A percentile compares a stretch with the other conserved stretches of the same genome.
These are phyloP conservation scores for Seriola dumerili DNA, from an alignment of 2,113 vertebrate genomes.

Conservation along the genomic window DNA sequence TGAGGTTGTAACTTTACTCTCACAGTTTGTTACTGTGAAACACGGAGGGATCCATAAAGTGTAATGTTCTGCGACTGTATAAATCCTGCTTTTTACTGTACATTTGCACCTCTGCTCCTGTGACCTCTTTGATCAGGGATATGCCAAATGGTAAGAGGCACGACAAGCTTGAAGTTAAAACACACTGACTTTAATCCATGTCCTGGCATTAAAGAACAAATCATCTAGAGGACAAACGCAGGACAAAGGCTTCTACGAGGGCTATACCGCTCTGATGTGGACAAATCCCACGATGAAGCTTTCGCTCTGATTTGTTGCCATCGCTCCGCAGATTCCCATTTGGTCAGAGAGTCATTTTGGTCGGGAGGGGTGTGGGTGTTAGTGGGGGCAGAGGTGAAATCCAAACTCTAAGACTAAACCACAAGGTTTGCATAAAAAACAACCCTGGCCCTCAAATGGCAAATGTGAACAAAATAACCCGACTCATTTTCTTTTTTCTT, in stretches of 20 bases:
- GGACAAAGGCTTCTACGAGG: slow-evolving; percentile 24
- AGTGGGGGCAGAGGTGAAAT: slow-evolving; percentile 57
- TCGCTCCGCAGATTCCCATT: slow-evolving; percentile 15
- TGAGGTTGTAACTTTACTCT: neutral
- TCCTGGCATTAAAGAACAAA: slow-evolving; percentile 14
- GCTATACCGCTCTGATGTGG: slow-evolving; percentile 29
- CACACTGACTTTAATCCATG: slow-evolving; percentile 15
- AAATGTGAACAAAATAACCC: slow-evolving; percentile 64
- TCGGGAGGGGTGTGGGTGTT: slow-evolving; percentile 26
- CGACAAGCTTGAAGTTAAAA: slow-evolving; percentile 13
- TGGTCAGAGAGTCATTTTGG: slow-evolving; percentile 30
- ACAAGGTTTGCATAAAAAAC: slow-evolving; percentile 60
- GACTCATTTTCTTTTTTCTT: slow-evolving; percentile 61
- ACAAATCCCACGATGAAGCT: slow-evolving; percentile 22
- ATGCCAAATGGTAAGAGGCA: neutral
- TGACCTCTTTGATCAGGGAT: neutral
- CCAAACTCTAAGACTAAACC: slow-evolving; percentile 53
- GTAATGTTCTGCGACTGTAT: slow-evolving; percentile 45
- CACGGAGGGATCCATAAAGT: slow-evolving; percentile 49
- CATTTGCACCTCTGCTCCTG: slow-evolving; percentile 35
- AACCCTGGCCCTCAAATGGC: slow-evolving; percentile 50
- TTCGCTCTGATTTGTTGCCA: slow-evolving; percentile 33
- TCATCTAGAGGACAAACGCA: slow-evolving; percentile 26
- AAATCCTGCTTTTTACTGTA: slow-evolving; percentile 46
- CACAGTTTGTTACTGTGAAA: slow-evolving; percentile 44